Base-by-base conservation (phyloP, 1,140 invertebrate species). In the Scaptomyza graminum region DNA sequence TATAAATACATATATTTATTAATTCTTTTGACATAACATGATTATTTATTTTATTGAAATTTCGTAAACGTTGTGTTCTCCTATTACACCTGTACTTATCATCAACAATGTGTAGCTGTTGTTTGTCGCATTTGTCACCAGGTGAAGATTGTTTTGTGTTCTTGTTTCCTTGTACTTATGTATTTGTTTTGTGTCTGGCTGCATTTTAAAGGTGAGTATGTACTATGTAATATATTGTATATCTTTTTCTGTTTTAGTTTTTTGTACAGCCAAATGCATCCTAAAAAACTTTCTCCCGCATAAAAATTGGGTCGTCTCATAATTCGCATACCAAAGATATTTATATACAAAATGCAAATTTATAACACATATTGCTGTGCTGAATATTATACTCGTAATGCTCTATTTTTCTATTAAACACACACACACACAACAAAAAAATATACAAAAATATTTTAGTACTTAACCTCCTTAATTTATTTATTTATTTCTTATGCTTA, bases 261-360 rank as follows among this genome's bases (percentile, higher is more conserved):
- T 61, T 61, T 61, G 46, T 57, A 44, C 25, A 70, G 51, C 31
- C 18, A 46, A 51, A 13, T 67, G 65, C 69, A 68, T 72, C 64
- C 49, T 22, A 49, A 60, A 60, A 4, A 50, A 41, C 39, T 22
- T 28, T 31, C 2, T 25, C 5, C 16, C 11, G 11, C 25, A 41
- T 41, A 41, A 0, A 41, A 41, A 41, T 16, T 44, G 34, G 34
- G n/a, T 60, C 49, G 49, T 59, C 64, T 68, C 78, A 50, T 47
- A 67, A 60, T 79, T 72, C 49, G 59, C 59, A 83, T 80, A 85
- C 81, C 79, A 83, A 83, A 83, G 76, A 83, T 65, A 80, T 84
- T 46, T 56, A 11, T 68, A 79, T 62, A 82, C 63, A 61, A 62
- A 41, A 43, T 50, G 22, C 46, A 66, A 56, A 54, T 57, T 46